phyloP scores from a whole-genome alignment of 2,113 vertebrate genomes.

The Glaucidium brasilianum region DNA sequence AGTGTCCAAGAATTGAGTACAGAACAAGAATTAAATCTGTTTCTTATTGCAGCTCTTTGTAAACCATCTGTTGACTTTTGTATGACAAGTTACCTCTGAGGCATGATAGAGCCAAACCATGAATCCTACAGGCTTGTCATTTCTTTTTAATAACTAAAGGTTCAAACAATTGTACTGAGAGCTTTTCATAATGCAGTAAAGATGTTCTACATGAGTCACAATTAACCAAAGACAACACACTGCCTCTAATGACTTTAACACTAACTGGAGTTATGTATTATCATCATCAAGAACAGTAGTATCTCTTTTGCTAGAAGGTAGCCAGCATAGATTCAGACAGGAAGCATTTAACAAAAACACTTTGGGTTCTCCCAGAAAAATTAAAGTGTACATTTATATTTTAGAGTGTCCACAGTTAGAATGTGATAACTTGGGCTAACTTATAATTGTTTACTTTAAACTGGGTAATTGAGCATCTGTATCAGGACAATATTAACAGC shows the following conservation, averaged over 20 bases:
- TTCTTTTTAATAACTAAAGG: not conserved
- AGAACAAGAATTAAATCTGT: not conserved
- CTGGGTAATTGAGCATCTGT: not conserved
- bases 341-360: not conserved
- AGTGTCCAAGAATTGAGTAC: not conserved
- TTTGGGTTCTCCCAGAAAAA: not conserved
- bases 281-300: not conserved
- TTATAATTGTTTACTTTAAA: not conserved
- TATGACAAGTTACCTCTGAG: not conserved
- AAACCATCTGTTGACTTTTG: not conserved
- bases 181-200: not conserved
- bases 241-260: not conserved
- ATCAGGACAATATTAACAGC: not conserved
- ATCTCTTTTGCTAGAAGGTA: not conserved
- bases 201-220: not conserved
- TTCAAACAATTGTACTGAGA: not conserved
- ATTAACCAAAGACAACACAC: not conserved
- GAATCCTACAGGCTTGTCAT: not conserved
- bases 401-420: not conserved
- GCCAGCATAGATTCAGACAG: not conserved
- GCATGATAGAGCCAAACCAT: not conserved
- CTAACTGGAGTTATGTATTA: not conserved
- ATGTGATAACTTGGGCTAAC: not conserved
- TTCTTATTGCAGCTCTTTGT: not conserved
- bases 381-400: accelerated